Conservation (phyloP, 2,113 vertebrate genomes). For the Oenanthe melanoleuca region DNA sequence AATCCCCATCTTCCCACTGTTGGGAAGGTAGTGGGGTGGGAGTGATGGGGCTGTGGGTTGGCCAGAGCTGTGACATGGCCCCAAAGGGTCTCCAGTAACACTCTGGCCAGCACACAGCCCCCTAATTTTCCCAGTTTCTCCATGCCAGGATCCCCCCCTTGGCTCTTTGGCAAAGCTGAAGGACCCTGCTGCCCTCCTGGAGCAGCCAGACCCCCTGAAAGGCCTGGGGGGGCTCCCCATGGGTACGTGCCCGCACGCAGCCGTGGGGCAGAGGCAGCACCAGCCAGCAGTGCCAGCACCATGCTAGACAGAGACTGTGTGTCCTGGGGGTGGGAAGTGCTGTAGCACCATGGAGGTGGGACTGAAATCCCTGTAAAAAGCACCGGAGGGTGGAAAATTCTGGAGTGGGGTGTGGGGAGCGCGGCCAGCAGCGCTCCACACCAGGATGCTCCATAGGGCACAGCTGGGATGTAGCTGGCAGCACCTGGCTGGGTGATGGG, state of each 20-base stretch:
- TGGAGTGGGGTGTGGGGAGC: not conserved
- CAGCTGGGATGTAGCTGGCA: not conserved
- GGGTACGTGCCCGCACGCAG: not conserved
- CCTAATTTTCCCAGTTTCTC: not conserved
- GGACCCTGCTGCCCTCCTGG: slow-evolving; percentile 4
- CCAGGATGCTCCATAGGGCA: not conserved
- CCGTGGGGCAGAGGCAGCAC: not conserved
- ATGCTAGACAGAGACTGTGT: rapidly evolving
- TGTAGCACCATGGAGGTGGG: not conserved
- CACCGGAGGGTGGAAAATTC: not conserved
- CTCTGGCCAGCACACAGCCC: not conserved
- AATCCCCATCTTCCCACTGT: not conserved
- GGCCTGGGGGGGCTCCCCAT: not conserved
- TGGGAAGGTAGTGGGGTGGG: not conserved
- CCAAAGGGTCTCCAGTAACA: not conserved
- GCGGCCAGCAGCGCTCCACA: not conserved
- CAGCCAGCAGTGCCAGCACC: not conserved
- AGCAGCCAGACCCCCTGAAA: not conserved
- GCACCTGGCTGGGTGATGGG: not conserved
- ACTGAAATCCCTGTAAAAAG: not conserved
- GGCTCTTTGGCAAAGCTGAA: slow-evolving; percentile 59
- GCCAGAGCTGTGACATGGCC: not conserved
- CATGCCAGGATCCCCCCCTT: not conserved
- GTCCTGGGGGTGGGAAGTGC: not conserved
- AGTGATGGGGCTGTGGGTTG: not conserved